Evolutionary conservation across 2,113 vertebrate species (phyloP).

Genomic region (Capreolus pygargus): DNA sequence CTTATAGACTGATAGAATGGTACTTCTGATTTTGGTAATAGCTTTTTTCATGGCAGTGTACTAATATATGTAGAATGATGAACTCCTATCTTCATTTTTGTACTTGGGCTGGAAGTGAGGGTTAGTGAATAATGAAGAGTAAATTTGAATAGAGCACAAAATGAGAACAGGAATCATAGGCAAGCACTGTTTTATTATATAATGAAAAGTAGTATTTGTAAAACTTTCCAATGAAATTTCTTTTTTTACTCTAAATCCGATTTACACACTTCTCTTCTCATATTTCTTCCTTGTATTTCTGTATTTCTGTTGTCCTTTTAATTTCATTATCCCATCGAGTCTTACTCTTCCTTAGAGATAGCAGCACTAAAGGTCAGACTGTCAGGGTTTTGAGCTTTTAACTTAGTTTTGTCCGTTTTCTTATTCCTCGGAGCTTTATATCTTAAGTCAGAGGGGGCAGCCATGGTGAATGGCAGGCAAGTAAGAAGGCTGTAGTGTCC

Average conservation of each 20-base stretch:
- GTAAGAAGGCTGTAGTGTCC: not conserved
- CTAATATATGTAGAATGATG: not conserved
- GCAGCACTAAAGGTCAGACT: not conserved
- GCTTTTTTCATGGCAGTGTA: not conserved
- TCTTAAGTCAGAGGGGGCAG: not conserved
- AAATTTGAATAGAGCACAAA: not conserved
- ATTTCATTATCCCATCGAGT: not conserved
- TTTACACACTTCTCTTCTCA: not conserved
- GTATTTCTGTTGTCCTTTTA: not conserved
- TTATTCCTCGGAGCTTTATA: not conserved
- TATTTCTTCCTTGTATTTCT: not conserved
- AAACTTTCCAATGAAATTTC: not conserved
- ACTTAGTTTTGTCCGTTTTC: not conserved
- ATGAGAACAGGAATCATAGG: not conserved
- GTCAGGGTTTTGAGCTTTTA: not conserved
- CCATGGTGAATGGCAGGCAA: not conserved
- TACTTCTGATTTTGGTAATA: not conserved
- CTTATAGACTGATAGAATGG: not conserved
- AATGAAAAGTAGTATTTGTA: not conserved
- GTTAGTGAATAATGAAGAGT: not conserved
- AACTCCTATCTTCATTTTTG: slow-evolving; percentile 3
- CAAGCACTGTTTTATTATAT: not conserved
- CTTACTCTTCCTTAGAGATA: not conserved
- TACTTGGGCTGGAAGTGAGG: not conserved
- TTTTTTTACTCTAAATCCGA: not conserved